A percentile compares a stretch with the other conserved stretches of the same genome.
Conservation (phyloP, 2,888 invertebrate genomes). For the Philopedon plagiatum region DNA sequence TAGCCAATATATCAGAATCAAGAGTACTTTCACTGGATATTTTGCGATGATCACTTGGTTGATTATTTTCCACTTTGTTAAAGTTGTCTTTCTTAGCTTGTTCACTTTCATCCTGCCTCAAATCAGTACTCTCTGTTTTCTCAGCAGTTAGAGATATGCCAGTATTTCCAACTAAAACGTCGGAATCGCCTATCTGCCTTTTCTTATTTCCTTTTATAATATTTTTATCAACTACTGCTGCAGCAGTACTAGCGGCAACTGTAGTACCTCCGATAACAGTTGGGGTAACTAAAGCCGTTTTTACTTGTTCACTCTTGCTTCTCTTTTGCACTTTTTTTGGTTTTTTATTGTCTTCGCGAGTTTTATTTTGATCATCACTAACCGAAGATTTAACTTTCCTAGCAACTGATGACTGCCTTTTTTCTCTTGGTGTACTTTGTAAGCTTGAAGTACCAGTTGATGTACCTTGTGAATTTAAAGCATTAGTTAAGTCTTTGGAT, state of each 20-base stretch:
- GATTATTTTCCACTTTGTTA: not conserved
- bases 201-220: not conserved
- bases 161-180: conserved; percentile 15
- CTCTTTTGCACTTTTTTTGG: not conserved
- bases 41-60: not conserved
- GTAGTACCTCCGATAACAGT: conserved; percentile 4
- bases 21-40: not conserved
- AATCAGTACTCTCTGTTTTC: not conserved
- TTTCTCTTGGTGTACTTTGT: conserved; percentile 40
- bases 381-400: conserved; percentile 12
- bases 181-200: conserved; percentile 6
- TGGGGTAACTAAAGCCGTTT: conserved; percentile 1
- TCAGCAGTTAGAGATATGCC: not conserved
- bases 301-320: not conserved
- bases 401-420: conserved; percentile 11
- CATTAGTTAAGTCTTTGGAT: not conserved
- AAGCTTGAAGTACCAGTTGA: conserved; percentile 29
- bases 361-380: not conserved
- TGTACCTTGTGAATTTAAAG: conserved; percentile 14
- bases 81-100: not conserved
- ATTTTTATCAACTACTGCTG: not conserved
- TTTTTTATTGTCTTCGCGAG: not conserved
- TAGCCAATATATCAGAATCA: conserved; percentile 9
- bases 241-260: not conserved
- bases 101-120: not conserved